Base-by-base conservation (phyloP, 2,113 vertebrate species). In the Raja brachyura region DNA sequence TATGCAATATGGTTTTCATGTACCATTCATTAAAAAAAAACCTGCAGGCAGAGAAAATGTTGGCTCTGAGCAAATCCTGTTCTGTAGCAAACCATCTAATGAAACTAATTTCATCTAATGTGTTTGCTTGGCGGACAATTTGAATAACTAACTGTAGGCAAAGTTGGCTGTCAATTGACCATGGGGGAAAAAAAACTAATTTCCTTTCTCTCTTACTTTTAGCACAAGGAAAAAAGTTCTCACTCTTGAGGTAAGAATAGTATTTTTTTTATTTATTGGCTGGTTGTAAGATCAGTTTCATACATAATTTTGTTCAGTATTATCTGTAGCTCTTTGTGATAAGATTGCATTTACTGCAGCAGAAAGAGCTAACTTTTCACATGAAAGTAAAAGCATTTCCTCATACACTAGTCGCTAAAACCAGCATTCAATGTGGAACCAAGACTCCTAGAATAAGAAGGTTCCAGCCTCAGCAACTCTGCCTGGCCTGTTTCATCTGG, bases 181-280 rank as follows among this genome's bases (percentile, higher is more conserved):
- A 7, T 59, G 11, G 11, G 18, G 28, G n/a, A 11, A 13, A 86
- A 63, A 88, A 88, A 31, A 88, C n/a, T 88, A 13, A 88, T 61
- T 63, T 63, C 63, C 28, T 31, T 86, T 88, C 56, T 61, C 56
- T 86, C 56, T 86, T 4, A 28, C 22, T 88, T 88, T 31, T 20
- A 88, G 83, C 83, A 63, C 83, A 88, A 88, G 56, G 28, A 88
- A 63, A 88, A 31, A 88, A 88, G 59, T 88, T 88, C 61, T 88
- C 83, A 88, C 83, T 88, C 63, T 18, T 33, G 63, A 88, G 83
- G 83, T 88, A 88, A 88, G 54, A 88, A 63, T 63, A 5, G 1
- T 33, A 77, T 31, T 31, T 0, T n/a, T 88, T 63, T 63, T 88
- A 31, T 14, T 11, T 31, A 86, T 11, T 86, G 56, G 28, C 10